Conservation (phyloP, 2,113 vertebrate species). For the Pavo muticus region DNA sequence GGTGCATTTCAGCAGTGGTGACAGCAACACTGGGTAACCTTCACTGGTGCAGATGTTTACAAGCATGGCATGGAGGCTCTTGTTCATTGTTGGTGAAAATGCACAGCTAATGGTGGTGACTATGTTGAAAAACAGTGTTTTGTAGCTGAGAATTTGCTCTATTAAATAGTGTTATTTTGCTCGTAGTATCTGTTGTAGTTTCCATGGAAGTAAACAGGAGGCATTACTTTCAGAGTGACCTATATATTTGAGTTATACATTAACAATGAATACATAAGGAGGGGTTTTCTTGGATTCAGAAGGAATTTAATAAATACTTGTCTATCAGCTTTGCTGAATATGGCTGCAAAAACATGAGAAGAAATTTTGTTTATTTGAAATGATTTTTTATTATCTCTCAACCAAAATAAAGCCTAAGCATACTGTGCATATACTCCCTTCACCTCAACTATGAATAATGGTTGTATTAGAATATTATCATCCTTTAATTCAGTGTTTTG, state of each 20-base stretch:
- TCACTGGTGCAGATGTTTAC: too few species aligned
- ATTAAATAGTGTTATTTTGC: too few species aligned
- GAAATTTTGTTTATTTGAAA: neutral
- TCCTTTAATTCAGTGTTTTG: neutral
- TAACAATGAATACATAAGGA: neutral
- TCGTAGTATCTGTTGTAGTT: too few species aligned
- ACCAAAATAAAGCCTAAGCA: neutral
- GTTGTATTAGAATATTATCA: neutral
- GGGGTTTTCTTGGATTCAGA: neutral
- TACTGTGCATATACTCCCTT: neutral
- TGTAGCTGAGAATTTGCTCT: too few species aligned
- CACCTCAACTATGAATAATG: neutral
- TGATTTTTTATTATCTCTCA: neutral
- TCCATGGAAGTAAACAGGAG: too few species aligned
- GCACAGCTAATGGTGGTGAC: too few species aligned
- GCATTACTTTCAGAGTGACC: too few species aligned
- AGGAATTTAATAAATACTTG: neutral
- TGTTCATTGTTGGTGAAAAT: too few species aligned
- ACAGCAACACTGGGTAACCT: too few species aligned
- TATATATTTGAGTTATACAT: neutral
- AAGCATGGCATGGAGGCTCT: too few species aligned
- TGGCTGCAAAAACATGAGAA: neutral
- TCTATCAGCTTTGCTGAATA: neutral
- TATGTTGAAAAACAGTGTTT: too few species aligned
- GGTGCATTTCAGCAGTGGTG: too few species aligned